Percentiles rank a stretch among this genome's conserved stretches.
Conservation (phyloP, 2,797 vertebrate genomes). For the Sarcophilus harrisii region DNA sequence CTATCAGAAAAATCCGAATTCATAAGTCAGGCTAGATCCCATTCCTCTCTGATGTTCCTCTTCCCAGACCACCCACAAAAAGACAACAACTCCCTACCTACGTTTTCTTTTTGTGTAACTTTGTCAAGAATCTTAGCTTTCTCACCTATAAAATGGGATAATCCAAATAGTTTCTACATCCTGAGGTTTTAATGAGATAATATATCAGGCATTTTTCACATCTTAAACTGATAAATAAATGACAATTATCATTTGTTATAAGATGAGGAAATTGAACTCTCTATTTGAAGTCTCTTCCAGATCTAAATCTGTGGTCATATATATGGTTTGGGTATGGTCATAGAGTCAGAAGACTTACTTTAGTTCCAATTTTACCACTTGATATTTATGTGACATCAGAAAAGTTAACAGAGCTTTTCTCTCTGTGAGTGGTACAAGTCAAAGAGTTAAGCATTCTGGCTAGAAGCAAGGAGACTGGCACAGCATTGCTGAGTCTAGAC, state of each 20-base stretch:
- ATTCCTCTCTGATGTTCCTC: rapidly evolving
- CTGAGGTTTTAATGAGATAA: background rate
- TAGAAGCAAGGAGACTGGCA: background rate
- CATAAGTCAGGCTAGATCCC: background rate
- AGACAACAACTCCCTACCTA: background rate
- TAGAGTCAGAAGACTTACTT: background rate
- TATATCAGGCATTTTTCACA: background rate
- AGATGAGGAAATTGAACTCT: background rate
- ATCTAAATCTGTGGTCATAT: background rate
- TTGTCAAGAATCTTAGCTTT: background rate
- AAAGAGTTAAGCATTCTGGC: background rate
- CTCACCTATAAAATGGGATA: background rate
- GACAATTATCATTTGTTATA: background rate
- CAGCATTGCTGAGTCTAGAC: background rate
- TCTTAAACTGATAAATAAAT: background rate
- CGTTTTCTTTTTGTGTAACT: background rate
- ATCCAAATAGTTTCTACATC: background rate
- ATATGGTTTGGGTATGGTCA: background rate
- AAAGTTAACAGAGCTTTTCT: background rate
- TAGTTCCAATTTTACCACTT: background rate
- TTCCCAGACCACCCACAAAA: background rate
- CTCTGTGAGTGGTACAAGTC: background rate
- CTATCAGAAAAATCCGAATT: background rate
- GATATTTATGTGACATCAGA: background rate
- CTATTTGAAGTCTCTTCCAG: background rate